Percentiles rank a stretch among this genome's conserved stretches.
phyloP scores from a whole-genome alignment of 2,797 vertebrate species.

The Poecile montanus region DNA sequence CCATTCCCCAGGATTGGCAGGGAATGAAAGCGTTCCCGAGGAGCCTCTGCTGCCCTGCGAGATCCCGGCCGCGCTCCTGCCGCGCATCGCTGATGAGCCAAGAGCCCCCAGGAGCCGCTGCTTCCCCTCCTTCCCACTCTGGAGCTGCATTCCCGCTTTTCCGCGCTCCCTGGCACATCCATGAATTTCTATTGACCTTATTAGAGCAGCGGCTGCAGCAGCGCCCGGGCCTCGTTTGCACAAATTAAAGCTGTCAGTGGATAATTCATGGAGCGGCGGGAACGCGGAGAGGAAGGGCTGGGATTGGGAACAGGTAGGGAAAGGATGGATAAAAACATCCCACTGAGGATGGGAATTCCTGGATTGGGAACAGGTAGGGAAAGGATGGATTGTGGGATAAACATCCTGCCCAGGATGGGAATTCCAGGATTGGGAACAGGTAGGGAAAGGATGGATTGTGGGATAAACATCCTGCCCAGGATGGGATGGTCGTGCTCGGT shows the following conservation, averaged over 20 bases:
- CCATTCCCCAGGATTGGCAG: constrained; percentile 76
- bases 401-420: background rate
- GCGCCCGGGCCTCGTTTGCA: constrained; percentile 80
- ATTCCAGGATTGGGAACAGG: constrained; percentile 58
- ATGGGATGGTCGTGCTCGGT: constrained; percentile 47
- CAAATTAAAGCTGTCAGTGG: constrained; percentile 83
- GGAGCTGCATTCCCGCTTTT: constrained; percentile 58
- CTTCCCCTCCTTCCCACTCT: constrained; percentile 45
- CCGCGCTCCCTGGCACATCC: constrained; percentile 78
- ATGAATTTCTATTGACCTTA: constrained; percentile 87
- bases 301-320: constrained; percentile 67
- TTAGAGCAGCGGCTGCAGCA: constrained; percentile 81
- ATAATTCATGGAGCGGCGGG: constrained; percentile 80
- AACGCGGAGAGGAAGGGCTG: constrained; percentile 57
- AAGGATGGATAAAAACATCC: background rate
- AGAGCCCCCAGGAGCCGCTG: constrained; percentile 54
- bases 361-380: constrained; percentile 68
- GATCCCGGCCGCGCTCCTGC: constrained; percentile 77
- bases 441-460: constrained; percentile 61
- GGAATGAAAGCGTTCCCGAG: constrained; percentile 66
- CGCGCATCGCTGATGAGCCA: constrained; percentile 79
- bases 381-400: constrained; percentile 40
- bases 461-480: constrained; percentile 61
- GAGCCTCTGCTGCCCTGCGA: constrained; percentile 78
- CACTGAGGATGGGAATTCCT: background rate